Evolutionary conservation across 2,888 invertebrate species (phyloP).

Genomic region (Amblyjoppa fuscipennis): DNA sequence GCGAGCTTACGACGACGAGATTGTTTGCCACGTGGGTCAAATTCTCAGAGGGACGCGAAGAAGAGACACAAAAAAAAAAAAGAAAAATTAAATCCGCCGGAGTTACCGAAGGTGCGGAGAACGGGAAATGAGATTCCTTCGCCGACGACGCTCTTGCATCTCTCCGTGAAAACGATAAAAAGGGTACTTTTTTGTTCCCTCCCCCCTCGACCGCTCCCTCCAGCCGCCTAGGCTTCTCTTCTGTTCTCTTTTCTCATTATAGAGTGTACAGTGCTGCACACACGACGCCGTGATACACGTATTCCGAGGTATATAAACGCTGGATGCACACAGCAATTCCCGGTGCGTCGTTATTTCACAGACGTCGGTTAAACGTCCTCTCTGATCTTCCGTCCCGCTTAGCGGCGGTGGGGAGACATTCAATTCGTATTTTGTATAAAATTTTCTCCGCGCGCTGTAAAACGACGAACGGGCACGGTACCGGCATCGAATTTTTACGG

Average conservation of each 20-base stretch:
- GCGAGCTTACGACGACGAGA: slow-evolving; percentile 24
- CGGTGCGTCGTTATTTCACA: slow-evolving; percentile 34
- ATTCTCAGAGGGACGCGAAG: background rate
- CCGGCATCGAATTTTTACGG: too few species aligned
- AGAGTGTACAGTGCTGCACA: background rate
- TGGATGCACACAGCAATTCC: slow-evolving; percentile 3
- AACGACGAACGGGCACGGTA: background rate
- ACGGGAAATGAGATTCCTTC: slow-evolving; percentile 49
- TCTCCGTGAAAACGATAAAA: slow-evolving; percentile 37
- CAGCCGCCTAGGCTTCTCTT: background rate
- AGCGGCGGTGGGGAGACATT: slow-evolving; percentile 52
- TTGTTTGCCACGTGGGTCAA: slow-evolving; percentile 27
- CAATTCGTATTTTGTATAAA: slow-evolving; percentile 60
- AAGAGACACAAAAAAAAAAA: slow-evolving; percentile 1
- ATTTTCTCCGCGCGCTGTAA: slow-evolving; percentile 7
- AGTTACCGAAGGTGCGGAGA: slow-evolving; percentile 23
- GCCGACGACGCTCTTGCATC: slow-evolving; percentile 17
- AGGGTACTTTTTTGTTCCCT: background rate
- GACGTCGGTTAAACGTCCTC: slow-evolving; percentile 37
- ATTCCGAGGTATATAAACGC: slow-evolving; percentile 14
- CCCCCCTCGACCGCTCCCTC: background rate
- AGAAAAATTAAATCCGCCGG: background rate
- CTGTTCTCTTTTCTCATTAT: slow-evolving; percentile 47
- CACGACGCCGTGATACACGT: background rate
- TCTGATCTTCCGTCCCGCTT: slow-evolving; percentile 50